Base-by-base conservation (phyloP, 2,888 invertebrate species). In the Xanthorhoe spadicearia region DNA sequence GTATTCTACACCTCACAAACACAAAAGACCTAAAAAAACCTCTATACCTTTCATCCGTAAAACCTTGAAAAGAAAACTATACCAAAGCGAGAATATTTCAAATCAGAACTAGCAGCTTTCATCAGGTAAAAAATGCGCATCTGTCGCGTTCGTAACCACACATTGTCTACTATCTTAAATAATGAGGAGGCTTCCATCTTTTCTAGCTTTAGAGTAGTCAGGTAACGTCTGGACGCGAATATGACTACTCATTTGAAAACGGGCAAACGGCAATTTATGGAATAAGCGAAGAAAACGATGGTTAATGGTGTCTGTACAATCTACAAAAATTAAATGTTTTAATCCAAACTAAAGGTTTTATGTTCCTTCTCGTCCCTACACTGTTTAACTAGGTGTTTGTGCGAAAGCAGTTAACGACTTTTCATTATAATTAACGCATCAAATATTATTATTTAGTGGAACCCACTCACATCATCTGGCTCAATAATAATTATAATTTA, bases 171-270 rank as follows among this genome's bases (percentile, higher is more conserved):
- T 74, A 79, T 82, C 87, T 86, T 86, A 87, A 84, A 88, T 87
- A 87, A 89, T 82, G 87, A 86, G 80, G 76, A 83, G 80, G 81
- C 82, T 85, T 83, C 83, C 86, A 85, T 85, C 85, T 89, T 87
- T 85, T 83, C 82, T 82, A 78, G 77, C 46, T 46, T 64, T 13
- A 10, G 32, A 51, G 46, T 15, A 63, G 17, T n/a, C 3, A 46
- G 50, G 32, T 46, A 50, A 1, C 28, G 13, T 13, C 38, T 13
- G 56, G 61, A 68, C 51, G 4, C 46, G 18, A 67, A 48, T 35
- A 38, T 28, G 18, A 13, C 6, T 32, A 1, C 3, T 32, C 7
- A 6, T 32, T 7, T 6, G 3, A 32, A 32, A 32, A 32, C 32
- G 0, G 32, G 5, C 7, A 32, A 32, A 6, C 0, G 32, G 6